A percentile compares a stretch with the other conserved stretches of the same genome.
phyloP scores from a whole-genome alignment of 2,888 invertebrate genomes.

The Galerucella pusilla region DNA sequence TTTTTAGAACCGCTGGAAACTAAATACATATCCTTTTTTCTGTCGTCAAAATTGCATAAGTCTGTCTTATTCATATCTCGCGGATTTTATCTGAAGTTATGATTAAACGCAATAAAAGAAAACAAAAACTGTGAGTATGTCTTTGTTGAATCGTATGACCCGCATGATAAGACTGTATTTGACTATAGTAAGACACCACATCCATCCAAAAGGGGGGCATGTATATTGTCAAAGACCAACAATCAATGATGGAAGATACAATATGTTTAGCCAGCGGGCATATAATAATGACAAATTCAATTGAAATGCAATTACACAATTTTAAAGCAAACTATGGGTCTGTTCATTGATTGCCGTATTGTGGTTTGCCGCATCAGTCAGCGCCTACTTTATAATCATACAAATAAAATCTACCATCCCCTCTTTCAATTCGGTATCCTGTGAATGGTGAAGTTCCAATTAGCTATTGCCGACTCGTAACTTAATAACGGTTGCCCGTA shows the following conservation, averaged over 20 bases:
- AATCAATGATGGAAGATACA: slow-evolving; percentile 34
- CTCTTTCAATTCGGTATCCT: slow-evolving; percentile 41
- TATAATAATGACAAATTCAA: slow-evolving; percentile 45
- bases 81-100: too few species aligned
- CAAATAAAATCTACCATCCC: slow-evolving; percentile 38
- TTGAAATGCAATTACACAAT: slow-evolving; percentile 53
- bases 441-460: slow-evolving; percentile 21
- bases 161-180: too few species aligned
- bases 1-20: too few species aligned
- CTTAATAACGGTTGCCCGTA: slow-evolving; percentile 17
- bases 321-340: slow-evolving; percentile 51
- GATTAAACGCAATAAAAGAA: too few species aligned
- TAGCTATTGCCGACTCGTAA: slow-evolving; percentile 16
- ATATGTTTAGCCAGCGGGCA: slow-evolving; percentile 39
- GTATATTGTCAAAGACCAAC: background rate
- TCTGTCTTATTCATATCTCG: too few species aligned
- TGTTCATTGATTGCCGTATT: slow-evolving; percentile 55
- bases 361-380: slow-evolving; percentile 48
- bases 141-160: too few species aligned
- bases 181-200: background rate
- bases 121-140: too few species aligned
- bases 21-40: too few species aligned
- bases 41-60: too few species aligned
- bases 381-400: slow-evolving; percentile 52
- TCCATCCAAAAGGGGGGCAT: background rate